phyloP scores from a whole-genome alignment of 2,113 vertebrate species.

The Microtus oregoni region DNA sequence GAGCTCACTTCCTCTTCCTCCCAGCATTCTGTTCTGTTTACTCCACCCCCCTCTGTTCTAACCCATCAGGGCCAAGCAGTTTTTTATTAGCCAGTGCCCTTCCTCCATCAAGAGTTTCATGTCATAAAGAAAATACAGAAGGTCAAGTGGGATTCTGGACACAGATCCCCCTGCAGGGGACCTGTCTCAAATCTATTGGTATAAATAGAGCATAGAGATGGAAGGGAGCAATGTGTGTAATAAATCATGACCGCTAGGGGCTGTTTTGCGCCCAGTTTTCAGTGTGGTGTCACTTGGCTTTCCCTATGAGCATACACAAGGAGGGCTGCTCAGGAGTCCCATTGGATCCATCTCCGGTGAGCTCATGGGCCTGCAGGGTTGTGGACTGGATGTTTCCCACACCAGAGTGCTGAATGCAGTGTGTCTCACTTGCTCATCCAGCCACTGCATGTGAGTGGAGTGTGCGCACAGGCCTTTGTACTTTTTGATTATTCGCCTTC shows the following conservation, averaged over 20 bases:
- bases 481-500: slow-evolving; percentile 7
- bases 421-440: background rate
- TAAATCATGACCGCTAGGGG: background rate
- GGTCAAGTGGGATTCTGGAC: background rate
- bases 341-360: fast-evolving
- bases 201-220: background rate
- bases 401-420: background rate
- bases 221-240: background rate
- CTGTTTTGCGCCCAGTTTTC: background rate
- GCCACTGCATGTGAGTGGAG: background rate
- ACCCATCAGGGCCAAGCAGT: too few species aligned
- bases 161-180: background rate
- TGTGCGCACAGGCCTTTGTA: background rate
- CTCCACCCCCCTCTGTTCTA: too few species aligned
- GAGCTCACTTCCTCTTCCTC: too few species aligned
- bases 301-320: too few species aligned
- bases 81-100: too few species aligned
- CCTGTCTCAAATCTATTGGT: background rate
- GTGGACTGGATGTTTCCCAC: background rate
- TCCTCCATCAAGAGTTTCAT: background rate
- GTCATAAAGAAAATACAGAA: background rate
- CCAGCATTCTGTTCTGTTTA: too few species aligned
- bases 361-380: background rate
- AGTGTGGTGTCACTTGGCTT: background rate
- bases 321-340: background rate